These are phyloP conservation scores for Drosophila sulfurigaster DNA, from an alignment of 1,140 invertebrate species.

Conservation along the genomic window DNA sequence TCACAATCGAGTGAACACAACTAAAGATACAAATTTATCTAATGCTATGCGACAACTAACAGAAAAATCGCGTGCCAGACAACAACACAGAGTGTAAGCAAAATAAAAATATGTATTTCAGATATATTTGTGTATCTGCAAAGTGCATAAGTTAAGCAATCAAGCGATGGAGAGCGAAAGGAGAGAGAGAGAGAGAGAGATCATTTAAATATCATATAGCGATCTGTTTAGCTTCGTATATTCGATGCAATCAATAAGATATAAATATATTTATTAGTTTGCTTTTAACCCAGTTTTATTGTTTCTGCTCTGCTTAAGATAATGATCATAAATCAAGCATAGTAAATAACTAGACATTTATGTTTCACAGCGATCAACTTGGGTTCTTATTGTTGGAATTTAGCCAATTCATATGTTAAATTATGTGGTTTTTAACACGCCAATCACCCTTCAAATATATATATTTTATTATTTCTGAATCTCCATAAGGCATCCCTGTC, in stretches of 20 bases:
- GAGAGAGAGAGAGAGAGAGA: not conserved
- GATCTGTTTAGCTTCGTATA: too few relatives aligned
- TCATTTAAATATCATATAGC: not conserved
- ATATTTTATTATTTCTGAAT: conserved; percentile 22
- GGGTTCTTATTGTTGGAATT: not conserved
- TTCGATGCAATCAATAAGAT: not conserved
- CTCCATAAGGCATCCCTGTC: conserved; percentile 52
- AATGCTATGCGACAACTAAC: conserved; percentile 50
- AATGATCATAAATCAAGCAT: conserved; percentile 3
- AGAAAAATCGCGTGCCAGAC: conserved; percentile 51
- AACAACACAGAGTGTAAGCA: not conserved
- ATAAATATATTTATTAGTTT: conserved; percentile 8
- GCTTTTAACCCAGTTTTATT: conserved; percentile 8
- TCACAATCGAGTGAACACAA: not conserved
- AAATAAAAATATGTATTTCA: not conserved
- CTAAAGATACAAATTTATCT: conserved; percentile 50
- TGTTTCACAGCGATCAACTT: not conserved
- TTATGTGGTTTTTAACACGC: conserved; percentile 7
- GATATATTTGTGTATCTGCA: conserved; percentile 3
- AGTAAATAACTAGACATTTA: not conserved
- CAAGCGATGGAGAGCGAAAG: not conserved
- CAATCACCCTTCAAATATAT: conserved; percentile 32
- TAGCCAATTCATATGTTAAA: not conserved
- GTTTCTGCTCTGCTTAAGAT: not conserved
- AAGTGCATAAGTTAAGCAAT: conserved; percentile 1